These are phyloP conservation scores for Baryphthengus martii DNA, from an alignment of 2,113 vertebrate species.

Conservation along the genomic window DNA sequence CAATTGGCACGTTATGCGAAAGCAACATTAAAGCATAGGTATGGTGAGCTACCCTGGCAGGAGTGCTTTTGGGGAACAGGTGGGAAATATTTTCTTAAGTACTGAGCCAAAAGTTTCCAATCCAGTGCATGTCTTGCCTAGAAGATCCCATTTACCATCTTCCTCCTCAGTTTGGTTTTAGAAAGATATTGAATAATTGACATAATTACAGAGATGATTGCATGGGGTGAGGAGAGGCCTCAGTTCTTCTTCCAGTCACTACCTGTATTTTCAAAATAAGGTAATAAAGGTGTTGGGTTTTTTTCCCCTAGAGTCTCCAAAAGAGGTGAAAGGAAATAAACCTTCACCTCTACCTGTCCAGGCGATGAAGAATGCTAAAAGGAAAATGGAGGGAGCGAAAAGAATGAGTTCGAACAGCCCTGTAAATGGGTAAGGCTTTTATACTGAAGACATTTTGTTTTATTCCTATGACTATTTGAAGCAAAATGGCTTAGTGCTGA, in stretches of 20 bases:
- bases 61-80: not conserved
- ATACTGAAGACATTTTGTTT: accelerated
- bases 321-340: slow-evolving; percentile 73
- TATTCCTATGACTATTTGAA: accelerated
- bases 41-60: not conserved
- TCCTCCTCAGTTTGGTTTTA: not conserved
- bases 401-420: slow-evolving; percentile 69
- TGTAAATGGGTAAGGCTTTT: slow-evolving; percentile 73
- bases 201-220: not conserved
- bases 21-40: not conserved
- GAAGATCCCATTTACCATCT: not conserved
- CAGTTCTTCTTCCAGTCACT: not conserved
- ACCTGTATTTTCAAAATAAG: not conserved
- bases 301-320: slow-evolving; percentile 74
- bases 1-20: not conserved
- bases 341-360: slow-evolving; percentile 71
- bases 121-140: not conserved
- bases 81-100: not conserved
- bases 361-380: slow-evolving; percentile 74
- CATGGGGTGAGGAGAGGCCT: not conserved
- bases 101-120: not conserved
- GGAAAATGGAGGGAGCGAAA: slow-evolving; percentile 71
- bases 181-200: not conserved
- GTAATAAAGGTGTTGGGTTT: slow-evolving; percentile 2
- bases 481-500: not conserved